Conservation (phyloP, 2,888 invertebrate species). For the Halocaridina rubra region DNA sequence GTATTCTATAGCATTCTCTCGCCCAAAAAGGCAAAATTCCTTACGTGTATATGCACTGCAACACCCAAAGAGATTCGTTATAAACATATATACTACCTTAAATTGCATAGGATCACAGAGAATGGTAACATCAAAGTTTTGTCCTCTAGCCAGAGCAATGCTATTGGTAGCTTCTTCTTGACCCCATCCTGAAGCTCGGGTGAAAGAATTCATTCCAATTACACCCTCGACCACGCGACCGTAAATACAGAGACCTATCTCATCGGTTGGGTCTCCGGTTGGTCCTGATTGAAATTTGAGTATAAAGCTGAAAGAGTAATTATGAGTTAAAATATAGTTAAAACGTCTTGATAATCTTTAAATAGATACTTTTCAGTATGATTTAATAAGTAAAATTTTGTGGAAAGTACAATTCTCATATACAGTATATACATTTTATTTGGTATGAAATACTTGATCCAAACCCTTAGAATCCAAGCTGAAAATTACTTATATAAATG, state of each 20-base stretch:
- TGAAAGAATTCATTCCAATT: constrained; percentile 58
- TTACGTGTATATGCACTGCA: too few relatives aligned
- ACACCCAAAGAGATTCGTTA: too few relatives aligned
- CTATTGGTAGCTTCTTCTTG: constrained; percentile 44
- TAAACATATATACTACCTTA: constrained; percentile 52
- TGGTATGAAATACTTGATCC: not conserved
- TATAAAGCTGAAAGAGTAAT: constrained; percentile 37
- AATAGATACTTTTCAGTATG: too few relatives aligned
- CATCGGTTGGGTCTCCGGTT: constrained; percentile 58
- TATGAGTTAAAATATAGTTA: too few relatives aligned
- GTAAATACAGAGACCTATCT: constrained; percentile 60
- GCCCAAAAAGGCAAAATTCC: too few relatives aligned
- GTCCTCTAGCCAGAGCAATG: constrained; percentile 37
- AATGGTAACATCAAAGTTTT: constrained; percentile 59
- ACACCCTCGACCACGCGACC: constrained; percentile 53
- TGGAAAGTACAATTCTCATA: not conserved
- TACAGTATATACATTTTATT: not conserved
- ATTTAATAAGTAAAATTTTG: not conserved
- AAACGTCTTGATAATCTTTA: too few relatives aligned
- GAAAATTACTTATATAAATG: not conserved
- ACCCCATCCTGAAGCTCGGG: constrained; percentile 58
- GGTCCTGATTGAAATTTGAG: constrained; percentile 61
- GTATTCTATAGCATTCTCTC: too few relatives aligned
- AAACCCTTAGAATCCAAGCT: not conserved
- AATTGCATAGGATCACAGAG: constrained; percentile 50